phyloP scores from a whole-genome alignment of 2,888 invertebrate species.

The Nephrotoma appendiculata region DNA sequence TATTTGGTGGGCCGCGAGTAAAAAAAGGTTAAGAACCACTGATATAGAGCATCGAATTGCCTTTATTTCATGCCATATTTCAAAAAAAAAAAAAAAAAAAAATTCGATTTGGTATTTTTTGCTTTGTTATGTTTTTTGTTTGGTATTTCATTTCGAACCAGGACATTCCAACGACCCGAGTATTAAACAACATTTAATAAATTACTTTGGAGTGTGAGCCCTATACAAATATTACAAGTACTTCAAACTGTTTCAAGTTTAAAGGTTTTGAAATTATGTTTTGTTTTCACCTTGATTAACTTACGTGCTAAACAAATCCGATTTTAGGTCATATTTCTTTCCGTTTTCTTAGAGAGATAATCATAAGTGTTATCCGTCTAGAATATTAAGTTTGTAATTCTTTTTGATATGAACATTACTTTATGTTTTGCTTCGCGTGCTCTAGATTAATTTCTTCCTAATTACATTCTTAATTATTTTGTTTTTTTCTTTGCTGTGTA shows the following conservation, averaged over 20 bases:
- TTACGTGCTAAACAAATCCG: background rate
- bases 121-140: background rate
- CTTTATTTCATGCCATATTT: background rate
- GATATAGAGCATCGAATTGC: background rate
- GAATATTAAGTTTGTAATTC: background rate
- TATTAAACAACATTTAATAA: background rate
- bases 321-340: background rate
- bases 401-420: background rate
- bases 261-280: background rate
- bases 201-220: background rate
- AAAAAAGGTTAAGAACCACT: too few relatives aligned
- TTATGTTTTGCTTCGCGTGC: background rate
- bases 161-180: background rate
- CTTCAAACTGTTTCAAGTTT: background rate
- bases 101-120: background rate
- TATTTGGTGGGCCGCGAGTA: too few relatives aligned
- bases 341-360: background rate
- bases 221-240: background rate
- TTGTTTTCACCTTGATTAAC: background rate
- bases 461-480: too few relatives aligned
- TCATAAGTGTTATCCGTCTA: background rate
- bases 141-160: background rate
- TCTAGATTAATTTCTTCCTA: background rate
- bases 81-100: too few relatives aligned
- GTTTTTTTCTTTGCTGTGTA: too few relatives aligned